These are phyloP conservation scores for Cryptomyrus ogoouensis DNA, from an alignment of 2,113 vertebrate species.

Conservation along the genomic window DNA sequence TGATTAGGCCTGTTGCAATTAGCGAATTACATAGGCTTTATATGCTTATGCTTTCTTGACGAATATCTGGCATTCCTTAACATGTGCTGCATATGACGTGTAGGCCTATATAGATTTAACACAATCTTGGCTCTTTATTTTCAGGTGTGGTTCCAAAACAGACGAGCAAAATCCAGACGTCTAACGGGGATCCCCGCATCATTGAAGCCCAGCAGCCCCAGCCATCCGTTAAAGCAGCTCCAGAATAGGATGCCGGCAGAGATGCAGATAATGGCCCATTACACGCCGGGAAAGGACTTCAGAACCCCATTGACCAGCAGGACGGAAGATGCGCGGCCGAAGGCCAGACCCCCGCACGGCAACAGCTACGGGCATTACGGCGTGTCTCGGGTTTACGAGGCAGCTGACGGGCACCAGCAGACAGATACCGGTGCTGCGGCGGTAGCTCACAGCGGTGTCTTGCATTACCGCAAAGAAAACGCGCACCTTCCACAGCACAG, in stretches of 20 bases:
- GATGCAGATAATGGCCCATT: conserved; percentile 35
- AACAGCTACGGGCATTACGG: conserved; percentile 33
- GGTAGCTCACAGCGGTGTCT: conserved; percentile 28
- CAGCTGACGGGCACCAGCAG: conserved; percentile 40
- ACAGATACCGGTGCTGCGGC: conserved; percentile 27
- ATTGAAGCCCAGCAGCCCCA: conserved; percentile 36
- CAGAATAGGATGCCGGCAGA: conserved; percentile 38
- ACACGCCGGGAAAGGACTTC: conserved; percentile 38
- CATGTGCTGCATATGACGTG: neutral
- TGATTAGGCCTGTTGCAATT: neutral
- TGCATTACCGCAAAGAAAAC: conserved; percentile 38
- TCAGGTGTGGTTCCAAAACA: conserved; percentile 91
- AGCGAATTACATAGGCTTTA: neutral
- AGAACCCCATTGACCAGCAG: conserved; percentile 25
- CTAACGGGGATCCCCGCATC: conserved; percentile 58
- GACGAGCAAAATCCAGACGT: conserved; percentile 76
- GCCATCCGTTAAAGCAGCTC: conserved; percentile 37
- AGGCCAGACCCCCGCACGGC: conserved; percentile 23
- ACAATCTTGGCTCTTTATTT: neutral
- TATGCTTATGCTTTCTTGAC: neutral
- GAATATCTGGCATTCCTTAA: neutral
- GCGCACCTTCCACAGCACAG: conserved; percentile 27
- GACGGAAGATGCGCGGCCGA: conserved; percentile 32
- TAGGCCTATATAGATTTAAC: neutral
- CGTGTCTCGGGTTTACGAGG: conserved; percentile 42